Base-by-base conservation (phyloP, 2,888 invertebrate species). In the Drosophila parthenogenetica region DNA sequence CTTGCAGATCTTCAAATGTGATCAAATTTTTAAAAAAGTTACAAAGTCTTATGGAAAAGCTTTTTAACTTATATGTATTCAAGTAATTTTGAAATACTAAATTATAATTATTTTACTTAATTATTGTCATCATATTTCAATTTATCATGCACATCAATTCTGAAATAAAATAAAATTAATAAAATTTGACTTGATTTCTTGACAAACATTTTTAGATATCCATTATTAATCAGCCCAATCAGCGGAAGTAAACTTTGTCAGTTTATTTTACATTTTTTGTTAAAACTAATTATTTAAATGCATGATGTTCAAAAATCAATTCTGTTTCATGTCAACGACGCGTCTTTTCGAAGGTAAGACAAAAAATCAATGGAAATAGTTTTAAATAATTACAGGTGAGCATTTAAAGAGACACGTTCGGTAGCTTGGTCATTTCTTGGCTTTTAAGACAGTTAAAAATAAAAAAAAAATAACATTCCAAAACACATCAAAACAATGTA, bases 361-460 rank as follows among this genome's bases (percentile, higher is more conserved):
- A 62, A 48, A 35, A 22, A 39, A 35, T 10, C 32, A 72, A 29
- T 50, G 48, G 40, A 64, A 60, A 69, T 51, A 19, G 49, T 71
- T 71, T 16, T 65, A 63, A 74, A 67, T 77, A 79, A 86, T 77
- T 80, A 74, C 50, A 64, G 64, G 51, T 72, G 48, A 55, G 68
- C 68, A 46, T 55, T 60, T 13, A 48, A 49, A 53, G 54, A 58
- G 43, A 63, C 63, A 63, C 59, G 50, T 48, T 68, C 14, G 43
- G 11, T 54, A 61, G 53, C 60, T 14, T 22, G 43, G 48, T 49
- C 55, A 49, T 29, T 32, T 16, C 32, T 11, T 48, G 46, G 29
- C 5, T 16, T 25, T 25, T 5, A 48, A 5, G 11, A 13, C 7
- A 7, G 29, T 48, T 35, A 35, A 3, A 35, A 25, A 25, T 7